Evolutionary conservation across 1,140 invertebrate genomes (phyloP), one percentile per base, ranked within the genome.

Genomic region (Aethina tumida): DNA sequence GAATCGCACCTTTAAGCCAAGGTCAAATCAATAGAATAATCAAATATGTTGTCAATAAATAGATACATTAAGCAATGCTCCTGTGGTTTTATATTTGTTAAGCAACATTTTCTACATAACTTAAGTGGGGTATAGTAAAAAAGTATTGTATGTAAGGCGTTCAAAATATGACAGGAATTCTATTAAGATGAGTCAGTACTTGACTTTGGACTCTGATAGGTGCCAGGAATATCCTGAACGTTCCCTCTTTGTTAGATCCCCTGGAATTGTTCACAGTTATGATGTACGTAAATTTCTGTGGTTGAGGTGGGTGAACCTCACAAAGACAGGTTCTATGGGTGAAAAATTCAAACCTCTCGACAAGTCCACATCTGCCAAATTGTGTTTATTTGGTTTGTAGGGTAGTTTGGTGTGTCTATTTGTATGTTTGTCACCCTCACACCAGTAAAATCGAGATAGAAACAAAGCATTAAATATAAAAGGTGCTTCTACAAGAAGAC

Each of bases 241-340:
- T 75, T 6, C 69, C 73, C 0, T 56, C 49, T 6, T 19, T 44
- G 3, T 3, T 15, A 3, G 8, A 24, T 0, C 18, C 7, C n/a
- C 27, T 16, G 45, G n/a, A n/a, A n/a, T 71, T 71, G 13, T 57
- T 62, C 12, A 66, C 64, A 17, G 59, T 60, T 35, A 67, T 67
- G 3, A 51, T 65, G 47, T 79, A 80, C 17, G 59, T 59, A 56
- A 75, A 82, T 0, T 68, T 67, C 6, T 69, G 44, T 81, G 73
- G 55, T 81, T 74, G 24, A 81, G 58, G 53, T 81, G 78, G 0
- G 69, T 75, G 49, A 77, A 62, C n/a, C 63, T 43, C n/a, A 67
- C 65, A 40, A 64, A 60, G 12, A 70, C 49, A 2, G 59, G 34
- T 10, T 65, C 65, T 9, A 58, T 43, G 4, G 62, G 60, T 8